A percentile compares a stretch with the other conserved stretches of the same genome.
These are phyloP conservation scores for Limnephilus lunatus DNA, from an alignment of 2,888 invertebrate species.

Conservation along the genomic window DNA sequence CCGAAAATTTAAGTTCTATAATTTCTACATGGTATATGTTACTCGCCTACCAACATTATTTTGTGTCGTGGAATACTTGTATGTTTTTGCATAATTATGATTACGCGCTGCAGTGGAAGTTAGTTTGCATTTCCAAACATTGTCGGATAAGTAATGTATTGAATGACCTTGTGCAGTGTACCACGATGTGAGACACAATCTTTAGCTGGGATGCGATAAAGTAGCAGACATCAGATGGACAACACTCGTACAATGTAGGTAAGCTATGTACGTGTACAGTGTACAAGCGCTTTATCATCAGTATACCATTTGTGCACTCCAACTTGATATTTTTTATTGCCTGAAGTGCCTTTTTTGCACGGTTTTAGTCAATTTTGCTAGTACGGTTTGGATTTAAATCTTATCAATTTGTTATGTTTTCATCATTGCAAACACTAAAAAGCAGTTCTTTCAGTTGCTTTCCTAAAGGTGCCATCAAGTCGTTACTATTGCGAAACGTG, in stretches of 20 bases:
- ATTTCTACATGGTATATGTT: no score
- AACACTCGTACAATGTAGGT: background rate
- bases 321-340: background rate
- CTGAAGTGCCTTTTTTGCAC: background rate
- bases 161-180: background rate
- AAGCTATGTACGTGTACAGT: no score
- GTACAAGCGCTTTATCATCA: background rate
- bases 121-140: background rate
- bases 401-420: background rate
- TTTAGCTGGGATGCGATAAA: background rate
- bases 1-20: no score
- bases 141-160: background rate
- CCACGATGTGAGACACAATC: background rate
- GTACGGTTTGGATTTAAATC: background rate
- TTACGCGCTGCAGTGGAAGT: background rate
- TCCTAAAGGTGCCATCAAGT: no score
- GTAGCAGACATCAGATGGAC: background rate
- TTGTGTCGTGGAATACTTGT: background rate
- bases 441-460: no score
- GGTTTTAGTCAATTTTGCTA: background rate
- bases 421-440: background rate
- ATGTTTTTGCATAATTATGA: background rate
- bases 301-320: background rate
- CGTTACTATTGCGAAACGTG: no score
- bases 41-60: no score